Evolutionary conservation across 2,888 invertebrate genomes (phyloP), one percentile per base, ranked within the genome.

Genomic region (Tetheella fluctuosa): DNA sequence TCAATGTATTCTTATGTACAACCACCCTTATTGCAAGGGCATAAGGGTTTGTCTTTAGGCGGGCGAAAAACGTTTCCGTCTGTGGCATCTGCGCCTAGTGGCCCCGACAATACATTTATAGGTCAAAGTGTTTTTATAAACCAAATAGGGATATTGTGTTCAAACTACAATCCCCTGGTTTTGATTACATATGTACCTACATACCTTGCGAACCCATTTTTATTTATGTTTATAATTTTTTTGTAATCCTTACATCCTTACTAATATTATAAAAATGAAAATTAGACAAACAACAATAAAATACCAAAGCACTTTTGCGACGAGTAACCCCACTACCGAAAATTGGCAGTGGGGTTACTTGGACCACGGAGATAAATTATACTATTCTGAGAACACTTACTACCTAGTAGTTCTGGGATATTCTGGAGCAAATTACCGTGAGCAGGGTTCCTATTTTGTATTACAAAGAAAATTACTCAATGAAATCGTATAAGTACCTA

Each of bases 61-160:
- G 10, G 34, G 23, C 13, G 23, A 55, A 34, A 55, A 55, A 55
- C 20, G 55, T 37, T 34, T 55, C 55, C 34, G 55, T 34, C 23
- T 20, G 13, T 37, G 55, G 23, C 55, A 55, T 55, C 55, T 55
- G 55, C 34, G 30, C 34, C 34, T 30, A 34, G 34, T 34, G 23
- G 55, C 34, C 20, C 34, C 34, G 54, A 34, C 55, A 55, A 55
- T 34, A 37, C 55, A 34, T 55, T 55, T 55, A 34, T 55, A 55
- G 55, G 55, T 55, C 55, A 55, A 37, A 54, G 10, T 48, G 17
- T 48, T 48, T n/a, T 42, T 34, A 17, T 48, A 20, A 48, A 48
- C 48, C 20, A 48, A 48, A 48, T 8, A 48, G 48, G 48, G 48
- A 20, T 48, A 48, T 48, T 48, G 48, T 48, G 20, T 48, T 7